These are phyloP conservation scores for Drosophila meridiana DNA, from an alignment of 2,888 invertebrate genomes.

Conservation along the genomic window DNA sequence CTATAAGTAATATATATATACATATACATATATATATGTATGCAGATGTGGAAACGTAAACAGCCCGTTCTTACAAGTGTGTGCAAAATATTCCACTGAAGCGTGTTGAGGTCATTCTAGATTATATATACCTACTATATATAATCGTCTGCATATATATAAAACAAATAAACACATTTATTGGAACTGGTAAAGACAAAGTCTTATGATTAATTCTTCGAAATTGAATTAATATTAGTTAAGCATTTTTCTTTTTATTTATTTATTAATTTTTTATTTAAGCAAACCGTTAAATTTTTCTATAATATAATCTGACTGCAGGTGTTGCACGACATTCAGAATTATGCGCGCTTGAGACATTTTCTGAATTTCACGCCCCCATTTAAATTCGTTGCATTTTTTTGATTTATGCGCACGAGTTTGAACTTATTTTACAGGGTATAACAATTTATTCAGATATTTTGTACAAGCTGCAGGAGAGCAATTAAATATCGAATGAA, in stretches of 20 bases:
- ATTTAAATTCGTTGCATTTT: conserved; percentile 26
- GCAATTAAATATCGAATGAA: no score
- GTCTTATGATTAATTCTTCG: conserved; percentile 16
- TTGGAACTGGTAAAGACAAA: conserved; percentile 18
- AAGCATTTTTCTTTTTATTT: not conserved
- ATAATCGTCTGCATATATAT: conserved; percentile 12
- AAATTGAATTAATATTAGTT: conserved; percentile 6
- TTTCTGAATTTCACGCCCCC: conserved; percentile 54
- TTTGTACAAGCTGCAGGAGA: not conserved
- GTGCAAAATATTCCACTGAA: conserved; percentile 63
- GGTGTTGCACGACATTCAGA: conserved; percentile 51
- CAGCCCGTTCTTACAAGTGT: conserved; percentile 49
- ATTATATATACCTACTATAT: conserved; percentile 18
- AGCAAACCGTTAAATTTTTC: conserved; percentile 16
- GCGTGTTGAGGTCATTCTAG: conserved; percentile 67
- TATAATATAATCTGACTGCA: conserved; percentile 30
- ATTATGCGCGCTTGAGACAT: conserved; percentile 23
- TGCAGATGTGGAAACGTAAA: conserved; percentile 53
- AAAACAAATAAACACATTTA: conserved; percentile 8
- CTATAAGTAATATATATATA: conserved; percentile 15
- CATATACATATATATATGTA: conserved; percentile 6
- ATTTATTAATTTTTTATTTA: conserved; percentile 4
- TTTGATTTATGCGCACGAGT: conserved; percentile 40
- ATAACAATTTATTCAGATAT: not conserved
- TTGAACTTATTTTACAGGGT: not conserved